These are phyloP conservation scores for Brachypterus glaber DNA, from an alignment of 2,888 invertebrate genomes.

Conservation along the genomic window DNA sequence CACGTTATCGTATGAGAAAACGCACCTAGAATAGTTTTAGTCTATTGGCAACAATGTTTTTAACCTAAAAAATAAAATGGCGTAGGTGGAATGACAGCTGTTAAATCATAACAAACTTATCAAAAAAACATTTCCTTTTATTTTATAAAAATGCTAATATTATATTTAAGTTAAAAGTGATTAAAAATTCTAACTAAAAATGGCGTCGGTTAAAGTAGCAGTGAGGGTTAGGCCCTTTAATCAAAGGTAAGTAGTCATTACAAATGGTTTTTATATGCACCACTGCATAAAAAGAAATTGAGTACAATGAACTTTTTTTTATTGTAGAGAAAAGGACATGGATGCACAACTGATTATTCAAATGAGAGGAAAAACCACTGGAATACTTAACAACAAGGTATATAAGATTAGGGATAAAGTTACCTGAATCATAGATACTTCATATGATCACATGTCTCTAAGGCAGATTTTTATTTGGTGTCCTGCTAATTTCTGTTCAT, in stretches of 20 bases:
- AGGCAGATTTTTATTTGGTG: too few species aligned
- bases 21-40: too few species aligned
- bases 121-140: too few species aligned
- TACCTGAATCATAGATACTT: too few species aligned
- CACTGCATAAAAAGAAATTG: conserved; percentile 8
- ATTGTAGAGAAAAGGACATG: conserved; percentile 74
- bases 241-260: conserved; percentile 53
- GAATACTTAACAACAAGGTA: conserved; percentile 67
- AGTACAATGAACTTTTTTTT: conserved; percentile 29
- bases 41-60: too few species aligned
- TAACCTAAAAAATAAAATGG: too few species aligned
- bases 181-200: conserved; percentile 38
- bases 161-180: conserved; percentile 8
- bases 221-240: conserved; percentile 86
- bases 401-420: too few species aligned
- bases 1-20: too few species aligned
- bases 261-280: neutral
- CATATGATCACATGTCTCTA: too few species aligned
- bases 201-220: conserved; percentile 90
- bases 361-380: conserved; percentile 77
- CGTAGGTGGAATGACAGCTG: conserved; percentile 18
- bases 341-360: conserved; percentile 72
- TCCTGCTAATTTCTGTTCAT: too few species aligned
- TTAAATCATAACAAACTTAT: conserved; percentile 22
- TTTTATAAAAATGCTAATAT: conserved; percentile 9